Conservation (phyloP, 2,888 invertebrate genomes). For the Drosophila meridiana region DNA sequence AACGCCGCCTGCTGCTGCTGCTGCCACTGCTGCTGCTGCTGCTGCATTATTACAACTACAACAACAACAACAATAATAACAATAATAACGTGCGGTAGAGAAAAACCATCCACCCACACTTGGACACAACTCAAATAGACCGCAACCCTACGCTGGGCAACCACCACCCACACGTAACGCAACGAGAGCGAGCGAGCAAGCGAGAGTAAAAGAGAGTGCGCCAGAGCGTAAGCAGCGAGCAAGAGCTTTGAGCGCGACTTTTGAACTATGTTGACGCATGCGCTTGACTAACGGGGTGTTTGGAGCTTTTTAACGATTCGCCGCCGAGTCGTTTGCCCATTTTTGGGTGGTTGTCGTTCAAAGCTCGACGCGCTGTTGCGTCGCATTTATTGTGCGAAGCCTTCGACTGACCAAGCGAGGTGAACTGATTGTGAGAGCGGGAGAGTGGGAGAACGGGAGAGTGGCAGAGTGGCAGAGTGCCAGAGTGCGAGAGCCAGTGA, state of each 20-base stretch:
- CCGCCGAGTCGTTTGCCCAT: slow-evolving; percentile 59
- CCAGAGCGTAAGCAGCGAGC: not conserved
- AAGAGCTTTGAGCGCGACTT: slow-evolving; percentile 40
- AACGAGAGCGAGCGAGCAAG: not conserved
- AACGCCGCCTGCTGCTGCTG: slow-evolving; percentile 45
- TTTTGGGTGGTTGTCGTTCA: slow-evolving; percentile 66
- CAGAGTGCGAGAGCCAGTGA: slow-evolving; percentile 21
- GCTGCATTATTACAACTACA: slow-evolving; percentile 65
- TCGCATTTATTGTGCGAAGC: slow-evolving; percentile 44
- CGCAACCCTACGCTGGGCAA: slow-evolving; percentile 38
- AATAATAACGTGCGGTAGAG: slow-evolving; percentile 35
- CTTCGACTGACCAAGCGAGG: slow-evolving; percentile 48
- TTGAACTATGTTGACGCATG: slow-evolving; percentile 48
- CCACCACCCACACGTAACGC: slow-evolving; percentile 45
- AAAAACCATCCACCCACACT: slow-evolving; percentile 49
- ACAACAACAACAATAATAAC: slow-evolving; percentile 33
- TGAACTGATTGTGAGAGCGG: slow-evolving; percentile 25
- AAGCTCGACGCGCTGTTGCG: slow-evolving; percentile 69
- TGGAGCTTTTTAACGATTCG: slow-evolving; percentile 39
- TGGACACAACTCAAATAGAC: slow-evolving; percentile 21
- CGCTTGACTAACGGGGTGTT: slow-evolving; percentile 50
- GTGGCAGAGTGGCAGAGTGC: not conserved
- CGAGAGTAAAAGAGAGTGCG: not conserved
- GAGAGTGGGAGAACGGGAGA: not conserved
- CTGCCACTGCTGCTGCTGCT: slow-evolving; percentile 6